A percentile compares a stretch with the other conserved stretches of the same genome.
phyloP scores from a whole-genome alignment of 1,140 invertebrate species.

The Eurosta solidaginis region DNA sequence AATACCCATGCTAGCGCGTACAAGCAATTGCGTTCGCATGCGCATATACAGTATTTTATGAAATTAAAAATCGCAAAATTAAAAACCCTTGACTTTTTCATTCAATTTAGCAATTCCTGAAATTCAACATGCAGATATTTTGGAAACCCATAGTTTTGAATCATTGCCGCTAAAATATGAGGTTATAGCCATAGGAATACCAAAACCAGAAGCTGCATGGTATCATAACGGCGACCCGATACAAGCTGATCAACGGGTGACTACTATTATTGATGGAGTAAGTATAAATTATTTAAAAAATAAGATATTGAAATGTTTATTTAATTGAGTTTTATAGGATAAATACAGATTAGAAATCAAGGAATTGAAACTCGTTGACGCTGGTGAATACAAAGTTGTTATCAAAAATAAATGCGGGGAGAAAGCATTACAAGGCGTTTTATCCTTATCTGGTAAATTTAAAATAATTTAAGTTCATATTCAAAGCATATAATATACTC shows the following conservation, averaged over 20 bases:
- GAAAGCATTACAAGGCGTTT: constrained; percentile 69
- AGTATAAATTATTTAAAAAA: constrained; percentile 30
- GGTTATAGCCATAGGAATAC: constrained; percentile 72
- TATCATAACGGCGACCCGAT: constrained; percentile 73
- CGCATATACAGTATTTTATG: too few relatives aligned
- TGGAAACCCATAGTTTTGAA: constrained; percentile 75
- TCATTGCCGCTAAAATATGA: constrained; percentile 75
- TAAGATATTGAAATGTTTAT: background rate
- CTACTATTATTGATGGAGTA: constrained; percentile 69
- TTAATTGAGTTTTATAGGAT: constrained; percentile 57
- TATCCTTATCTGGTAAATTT: constrained; percentile 72
- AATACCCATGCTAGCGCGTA: too few relatives aligned
- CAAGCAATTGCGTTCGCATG: too few relatives aligned
- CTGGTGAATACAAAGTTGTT: constrained; percentile 76
- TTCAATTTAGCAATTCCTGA: constrained; percentile 71
- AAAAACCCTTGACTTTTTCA: too few relatives aligned
- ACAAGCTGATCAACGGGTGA: constrained; percentile 66
- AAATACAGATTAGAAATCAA: constrained; percentile 73
- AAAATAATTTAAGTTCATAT: background rate
- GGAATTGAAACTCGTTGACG: constrained; percentile 72
- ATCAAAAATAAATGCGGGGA: constrained; percentile 78
- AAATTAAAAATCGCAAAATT: too few relatives aligned
- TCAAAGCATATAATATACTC: constrained; percentile 19
- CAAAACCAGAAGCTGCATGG: constrained; percentile 79
- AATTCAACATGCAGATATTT: constrained; percentile 72